Conservation (phyloP, 2,888 invertebrate species). For the Acanthopleura granulata region DNA sequence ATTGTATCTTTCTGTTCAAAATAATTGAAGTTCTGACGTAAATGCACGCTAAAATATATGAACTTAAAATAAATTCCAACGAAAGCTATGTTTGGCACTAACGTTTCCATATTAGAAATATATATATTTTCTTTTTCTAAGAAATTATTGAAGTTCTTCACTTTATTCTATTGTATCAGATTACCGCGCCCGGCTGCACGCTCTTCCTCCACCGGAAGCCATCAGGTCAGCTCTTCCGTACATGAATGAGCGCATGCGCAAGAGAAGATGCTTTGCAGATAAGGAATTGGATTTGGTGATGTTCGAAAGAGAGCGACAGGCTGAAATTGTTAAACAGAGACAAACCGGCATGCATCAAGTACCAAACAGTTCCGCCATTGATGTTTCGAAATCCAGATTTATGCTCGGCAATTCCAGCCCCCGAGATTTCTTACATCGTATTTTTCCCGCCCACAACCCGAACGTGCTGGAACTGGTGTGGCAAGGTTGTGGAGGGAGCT, state of each 20-base stretch:
- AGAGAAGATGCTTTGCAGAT: slow-evolving; percentile 72
- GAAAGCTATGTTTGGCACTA: no score
- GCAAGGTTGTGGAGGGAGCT: slow-evolving; percentile 56
- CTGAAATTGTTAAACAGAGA: slow-evolving; percentile 38
- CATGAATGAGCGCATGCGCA: slow-evolving; percentile 75
- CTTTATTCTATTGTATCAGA: slow-evolving; percentile 41
- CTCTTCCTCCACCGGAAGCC: slow-evolving; percentile 51
- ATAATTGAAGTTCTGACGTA: no score
- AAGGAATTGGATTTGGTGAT: slow-evolving; percentile 69
- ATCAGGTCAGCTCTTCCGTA: slow-evolving; percentile 56
- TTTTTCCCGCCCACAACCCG: slow-evolving; percentile 54
- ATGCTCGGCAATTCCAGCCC: slow-evolving; percentile 37
- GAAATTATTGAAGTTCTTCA: no score
- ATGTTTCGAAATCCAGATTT: slow-evolving; percentile 21
- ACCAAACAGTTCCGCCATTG: slow-evolving; percentile 7
- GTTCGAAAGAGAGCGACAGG: slow-evolving; percentile 60
- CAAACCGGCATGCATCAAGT: slow-evolving; percentile 20
- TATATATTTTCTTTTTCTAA: no score
- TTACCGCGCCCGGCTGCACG: slow-evolving; percentile 56
- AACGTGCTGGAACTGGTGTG: slow-evolving; percentile 55
- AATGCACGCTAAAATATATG: no score
- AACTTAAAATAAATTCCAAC: no score
- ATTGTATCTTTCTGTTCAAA: no score
- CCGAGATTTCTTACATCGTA: slow-evolving; percentile 47
- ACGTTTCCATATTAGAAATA: no score